A percentile compares a stretch with the other conserved stretches of the same genome.
Evolutionary conservation across 2,113 vertebrate species (phyloP).

Genomic region (Malurus elegans): DNA sequence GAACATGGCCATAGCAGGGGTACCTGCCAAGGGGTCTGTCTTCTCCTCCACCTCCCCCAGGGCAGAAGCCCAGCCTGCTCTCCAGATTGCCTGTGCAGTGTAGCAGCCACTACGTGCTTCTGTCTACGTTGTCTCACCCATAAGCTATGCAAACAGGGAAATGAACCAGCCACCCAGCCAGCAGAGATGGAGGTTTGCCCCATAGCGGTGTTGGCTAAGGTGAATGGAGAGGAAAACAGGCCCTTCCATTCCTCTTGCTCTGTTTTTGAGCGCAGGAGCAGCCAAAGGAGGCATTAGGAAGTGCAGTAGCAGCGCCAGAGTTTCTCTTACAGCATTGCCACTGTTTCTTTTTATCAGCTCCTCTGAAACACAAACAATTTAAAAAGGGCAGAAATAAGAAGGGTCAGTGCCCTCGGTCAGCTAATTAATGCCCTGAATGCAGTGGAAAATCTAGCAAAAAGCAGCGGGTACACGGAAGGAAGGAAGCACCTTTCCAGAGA

Average conservation of each 20-base stretch:
- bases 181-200: not conserved
- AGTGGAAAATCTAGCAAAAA: not conserved
- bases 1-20: fast-evolving
- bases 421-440: conserved; percentile 12
- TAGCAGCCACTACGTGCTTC: not conserved
- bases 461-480: not conserved
- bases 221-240: not conserved
- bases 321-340: not conserved
- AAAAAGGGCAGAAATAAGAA: not conserved
- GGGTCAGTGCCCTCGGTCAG: not conserved
- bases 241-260: not conserved
- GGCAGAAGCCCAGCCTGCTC: not conserved
- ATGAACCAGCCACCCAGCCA: fast-evolving
- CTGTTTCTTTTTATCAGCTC: not conserved
- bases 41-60: not conserved
- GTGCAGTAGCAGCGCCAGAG: fast-evolving
- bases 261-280: not conserved
- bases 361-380: not conserved
- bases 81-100: not conserved
- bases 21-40: not conserved
- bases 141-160: not conserved
- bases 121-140: not conserved
- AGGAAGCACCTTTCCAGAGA: not conserved
- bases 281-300: not conserved
- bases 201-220: not conserved